Percentiles rank a stretch among this genome's conserved stretches.
Evolutionary conservation across 1,140 invertebrate species (phyloP).

Genomic region (Orchesella cincta): DNA sequence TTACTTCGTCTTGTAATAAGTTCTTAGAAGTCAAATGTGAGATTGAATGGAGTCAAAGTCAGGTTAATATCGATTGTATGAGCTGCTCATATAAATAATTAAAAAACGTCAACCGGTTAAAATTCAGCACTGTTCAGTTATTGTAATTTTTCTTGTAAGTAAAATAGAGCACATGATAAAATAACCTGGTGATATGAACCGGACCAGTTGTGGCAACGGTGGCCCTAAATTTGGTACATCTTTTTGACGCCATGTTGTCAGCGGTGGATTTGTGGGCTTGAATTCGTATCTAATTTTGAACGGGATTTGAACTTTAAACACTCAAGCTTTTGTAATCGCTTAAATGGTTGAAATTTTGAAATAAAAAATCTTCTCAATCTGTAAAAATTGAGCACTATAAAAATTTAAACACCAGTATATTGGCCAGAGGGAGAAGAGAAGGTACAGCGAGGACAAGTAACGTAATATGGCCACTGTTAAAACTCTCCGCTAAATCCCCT

Average conservation of each 20-base stretch:
- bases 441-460: too few species aligned
- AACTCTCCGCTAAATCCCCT: too few species aligned
- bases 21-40: neutral
- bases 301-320: neutral
- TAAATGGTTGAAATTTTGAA: neutral
- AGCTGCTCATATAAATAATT: neutral
- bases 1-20: neutral
- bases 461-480: too few species aligned
- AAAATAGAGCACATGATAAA: neutral
- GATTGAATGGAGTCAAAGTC: neutral
- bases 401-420: neutral
- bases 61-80: neutral
- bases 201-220: constrained; percentile 29
- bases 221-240: constrained; percentile 34
- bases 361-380: neutral
- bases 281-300: neutral
- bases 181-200: neutral
- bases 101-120: neutral
- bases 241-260: constrained; percentile 37
- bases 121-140: neutral
- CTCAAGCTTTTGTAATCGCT: neutral
- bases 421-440: too few species aligned
- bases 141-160: neutral
- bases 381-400: neutral
- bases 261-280: too few species aligned